Conservation (phyloP, 2,888 invertebrate genomes). For the Ephialtes manifestator region DNA sequence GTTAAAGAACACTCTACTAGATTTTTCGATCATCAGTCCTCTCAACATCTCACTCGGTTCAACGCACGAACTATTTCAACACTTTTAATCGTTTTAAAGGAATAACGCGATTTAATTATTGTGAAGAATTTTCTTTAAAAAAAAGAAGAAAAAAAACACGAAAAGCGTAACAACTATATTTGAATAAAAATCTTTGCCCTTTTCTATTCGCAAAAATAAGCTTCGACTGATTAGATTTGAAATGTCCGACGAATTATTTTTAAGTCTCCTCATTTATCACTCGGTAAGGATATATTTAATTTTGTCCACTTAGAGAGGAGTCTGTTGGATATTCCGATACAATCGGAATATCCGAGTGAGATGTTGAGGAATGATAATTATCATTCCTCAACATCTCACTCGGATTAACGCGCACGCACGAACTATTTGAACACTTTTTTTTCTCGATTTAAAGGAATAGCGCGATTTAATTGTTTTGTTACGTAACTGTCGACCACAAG, state of each 20-base stretch:
- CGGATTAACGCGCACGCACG: neutral
- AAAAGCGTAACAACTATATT: too few species aligned
- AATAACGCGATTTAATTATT: too few species aligned
- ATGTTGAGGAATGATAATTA: conserved; percentile 13
- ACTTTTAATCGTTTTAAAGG: too few species aligned
- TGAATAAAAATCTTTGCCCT: too few species aligned
- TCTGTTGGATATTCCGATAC: conserved; percentile 49
- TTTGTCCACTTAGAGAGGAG: neutral
- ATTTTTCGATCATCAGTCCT: conserved; percentile 41
- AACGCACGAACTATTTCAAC: neutral
- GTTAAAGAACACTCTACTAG: conserved; percentile 24
- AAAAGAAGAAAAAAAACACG: too few species aligned
- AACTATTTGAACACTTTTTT: neutral
- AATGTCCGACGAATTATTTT: conserved; percentile 62
- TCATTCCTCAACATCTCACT: neutral
- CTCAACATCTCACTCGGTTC: neutral
- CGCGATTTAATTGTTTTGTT: too few species aligned
- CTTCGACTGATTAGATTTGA: conserved; percentile 66
- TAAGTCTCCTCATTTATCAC: conserved; percentile 65
- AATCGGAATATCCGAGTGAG: neutral
- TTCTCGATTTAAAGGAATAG: neutral
- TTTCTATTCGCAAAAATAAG: too few species aligned
- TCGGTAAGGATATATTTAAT: conserved; percentile 58
- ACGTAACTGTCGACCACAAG: too few species aligned
- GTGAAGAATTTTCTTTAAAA: too few species aligned